Percentiles rank a stretch among this genome's conserved stretches.
These are phyloP conservation scores for Thomomys bottae DNA, from an alignment of 2,113 vertebrate species.

Conservation along the genomic window DNA sequence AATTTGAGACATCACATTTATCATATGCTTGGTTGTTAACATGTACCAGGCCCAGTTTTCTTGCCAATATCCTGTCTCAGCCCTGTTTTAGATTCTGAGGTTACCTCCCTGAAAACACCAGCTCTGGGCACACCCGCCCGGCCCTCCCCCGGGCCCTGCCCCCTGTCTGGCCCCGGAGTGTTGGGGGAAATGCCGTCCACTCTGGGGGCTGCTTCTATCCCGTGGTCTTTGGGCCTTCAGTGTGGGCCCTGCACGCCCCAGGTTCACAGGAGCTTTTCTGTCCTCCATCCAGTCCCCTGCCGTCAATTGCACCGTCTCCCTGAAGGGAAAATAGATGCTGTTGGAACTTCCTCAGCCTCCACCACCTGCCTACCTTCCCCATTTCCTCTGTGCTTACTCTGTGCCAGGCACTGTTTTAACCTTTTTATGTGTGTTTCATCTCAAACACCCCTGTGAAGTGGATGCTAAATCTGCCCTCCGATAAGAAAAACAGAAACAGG, in stretches of 20 bases:
- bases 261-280: neutral
- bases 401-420: neutral
- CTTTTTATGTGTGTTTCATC: neutral
- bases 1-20: neutral
- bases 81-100: constrained; percentile 24
- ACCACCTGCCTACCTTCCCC: neutral
- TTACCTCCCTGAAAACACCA: neutral
- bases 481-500: neutral
- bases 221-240: neutral
- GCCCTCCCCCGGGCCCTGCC: neutral
- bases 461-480: neutral
- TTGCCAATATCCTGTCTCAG: neutral
- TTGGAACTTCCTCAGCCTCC: neutral
- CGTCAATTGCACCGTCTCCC: neutral
- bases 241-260: neutral
- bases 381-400: neutral
- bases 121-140: too few relatives aligned
- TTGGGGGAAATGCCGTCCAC: neutral
- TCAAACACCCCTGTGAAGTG: neutral
- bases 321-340: neutral
- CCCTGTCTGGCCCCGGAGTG: neutral
- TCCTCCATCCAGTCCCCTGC: neutral
- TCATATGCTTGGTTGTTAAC: neutral
- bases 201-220: neutral
- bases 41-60: neutral